phyloP scores from a whole-genome alignment of 2,888 invertebrate genomes.

The Fragum fragum region DNA sequence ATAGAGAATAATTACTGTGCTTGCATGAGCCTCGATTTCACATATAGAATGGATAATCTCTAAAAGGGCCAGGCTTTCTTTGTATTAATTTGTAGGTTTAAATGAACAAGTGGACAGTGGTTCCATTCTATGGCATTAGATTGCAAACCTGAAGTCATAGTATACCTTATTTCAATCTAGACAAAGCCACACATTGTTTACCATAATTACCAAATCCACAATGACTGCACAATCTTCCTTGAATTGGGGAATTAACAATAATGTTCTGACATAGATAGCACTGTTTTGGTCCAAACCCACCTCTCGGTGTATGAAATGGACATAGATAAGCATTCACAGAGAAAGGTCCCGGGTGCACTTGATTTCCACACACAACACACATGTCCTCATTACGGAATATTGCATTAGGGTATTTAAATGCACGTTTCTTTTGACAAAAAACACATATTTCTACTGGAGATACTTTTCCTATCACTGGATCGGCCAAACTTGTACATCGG shows the following conservation, averaged over 20 bases:
- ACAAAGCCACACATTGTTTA: slow-evolving; percentile 55
- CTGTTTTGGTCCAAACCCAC: slow-evolving; percentile 27
- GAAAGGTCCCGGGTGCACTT: slow-evolving; percentile 22
- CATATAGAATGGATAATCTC: too few species aligned
- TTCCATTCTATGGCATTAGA: too few species aligned
- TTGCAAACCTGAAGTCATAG: too few species aligned
- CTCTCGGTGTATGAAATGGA: slow-evolving; percentile 46
- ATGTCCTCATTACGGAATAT: slow-evolving; percentile 62
- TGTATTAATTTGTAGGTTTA: too few species aligned
- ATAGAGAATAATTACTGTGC: too few species aligned
- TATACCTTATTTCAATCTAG: background rate
- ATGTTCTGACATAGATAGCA: slow-evolving; percentile 52
- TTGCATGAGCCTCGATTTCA: too few species aligned
- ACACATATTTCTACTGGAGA: slow-evolving; percentile 65
- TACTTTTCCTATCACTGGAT: slow-evolving; percentile 58
- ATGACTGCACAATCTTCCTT: slow-evolving; percentile 59
- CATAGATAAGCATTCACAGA: slow-evolving; percentile 46
- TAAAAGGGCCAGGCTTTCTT: too few species aligned
- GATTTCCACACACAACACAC: slow-evolving; percentile 71
- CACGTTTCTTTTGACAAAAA: slow-evolving; percentile 52
- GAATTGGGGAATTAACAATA: slow-evolving; percentile 36
- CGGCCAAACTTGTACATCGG: slow-evolving; percentile 65
- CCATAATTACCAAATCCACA: slow-evolving; percentile 70
- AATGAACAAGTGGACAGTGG: too few species aligned
- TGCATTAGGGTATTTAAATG: slow-evolving; percentile 61